Evolutionary conservation across 2,113 vertebrate genomes (phyloP), one percentile per base, ranked within the genome.

Genomic region (Ginglymostoma cirratum): DNA sequence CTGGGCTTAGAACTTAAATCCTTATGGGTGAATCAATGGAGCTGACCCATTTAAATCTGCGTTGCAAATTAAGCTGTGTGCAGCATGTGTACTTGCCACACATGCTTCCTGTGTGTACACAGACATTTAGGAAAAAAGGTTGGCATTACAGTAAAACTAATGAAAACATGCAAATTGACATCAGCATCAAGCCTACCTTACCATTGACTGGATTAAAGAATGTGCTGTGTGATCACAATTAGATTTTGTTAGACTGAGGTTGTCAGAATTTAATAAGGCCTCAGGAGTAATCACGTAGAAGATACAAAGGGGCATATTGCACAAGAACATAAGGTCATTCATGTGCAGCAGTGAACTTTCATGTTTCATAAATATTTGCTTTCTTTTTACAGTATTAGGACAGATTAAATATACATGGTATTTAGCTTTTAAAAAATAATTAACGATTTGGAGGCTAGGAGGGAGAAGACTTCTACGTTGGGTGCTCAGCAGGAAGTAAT

Each of bases 341-440:
- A 70, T 24, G 4, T 30, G 8, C 67, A 15, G 17, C 93, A 94
- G 66, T 94, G 65, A 70, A 70, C 93, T 42, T 70, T 30, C 45
- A 27, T 69, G 61, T 94, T 94, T 70, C 93, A 94, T 94, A 70
- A 70, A 94, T 94, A 42, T 94, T 94, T 94, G 93, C 85, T 87
- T 52, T 65, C 55, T 94, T 94, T 90, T 70, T 70, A 38, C 66
- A 94, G 93, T 70, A 93, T 70, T 94, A 70, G 93, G 66, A 94
- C 93, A 94, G 93, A 70, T 70, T 94, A 94, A 94, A 94, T 94
- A 94, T 95, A 95, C 67, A 34, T 66, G 61, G 55, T 52, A 76
- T 95, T 94, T 94, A 27, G n/a, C 5, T 94, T 70, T 70, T 45
- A 30, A 19, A 24, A 24, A 94, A 67, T 69, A 66, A 67, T 66